A percentile compares a stretch with the other conserved stretches of the same genome.
phyloP scores from a whole-genome alignment of 2,113 vertebrate species.

The Cryptomyrus ogoouensis region DNA sequence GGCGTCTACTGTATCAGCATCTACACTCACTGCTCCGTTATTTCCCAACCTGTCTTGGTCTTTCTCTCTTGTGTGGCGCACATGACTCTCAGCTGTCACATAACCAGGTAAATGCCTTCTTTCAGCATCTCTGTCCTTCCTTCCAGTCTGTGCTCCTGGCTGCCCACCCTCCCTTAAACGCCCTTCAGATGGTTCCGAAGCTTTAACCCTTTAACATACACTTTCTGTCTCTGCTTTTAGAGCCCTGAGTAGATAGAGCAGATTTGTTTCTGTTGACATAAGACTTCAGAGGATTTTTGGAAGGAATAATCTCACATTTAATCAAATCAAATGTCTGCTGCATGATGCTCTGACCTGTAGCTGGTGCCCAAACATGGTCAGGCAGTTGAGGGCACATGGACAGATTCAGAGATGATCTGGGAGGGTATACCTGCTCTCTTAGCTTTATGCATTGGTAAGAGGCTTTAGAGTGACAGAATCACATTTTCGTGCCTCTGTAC shows the following conservation, averaged over 20 bases:
- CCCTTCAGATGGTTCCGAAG: neutral
- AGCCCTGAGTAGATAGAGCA: neutral
- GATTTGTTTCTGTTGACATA: neutral
- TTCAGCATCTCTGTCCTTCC: neutral
- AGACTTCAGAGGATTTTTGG: neutral
- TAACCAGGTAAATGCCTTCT: constrained; percentile 86
- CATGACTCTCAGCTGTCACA: constrained; percentile 95
- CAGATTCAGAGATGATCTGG: neutral
- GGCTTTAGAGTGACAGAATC: neutral
- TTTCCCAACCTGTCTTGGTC: constrained; percentile 22
- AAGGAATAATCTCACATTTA: neutral
- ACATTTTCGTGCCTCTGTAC: neutral
- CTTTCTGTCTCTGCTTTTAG: neutral
- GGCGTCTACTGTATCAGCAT: constrained; percentile 9
- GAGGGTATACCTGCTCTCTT: neutral
- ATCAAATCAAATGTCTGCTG: neutral
- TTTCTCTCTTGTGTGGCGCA: constrained; percentile 66
- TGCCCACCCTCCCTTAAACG: neutral
- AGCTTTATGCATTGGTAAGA: neutral
- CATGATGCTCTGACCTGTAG: neutral
- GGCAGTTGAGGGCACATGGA: neutral
- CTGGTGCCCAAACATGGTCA: neutral
- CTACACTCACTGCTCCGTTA: constrained; percentile 28
- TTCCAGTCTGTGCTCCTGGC: neutral
- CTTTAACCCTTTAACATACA: neutral